These are phyloP conservation scores for Tetramorium simillimum DNA, from an alignment of 1,140 invertebrate genomes.

Conservation along the genomic window DNA sequence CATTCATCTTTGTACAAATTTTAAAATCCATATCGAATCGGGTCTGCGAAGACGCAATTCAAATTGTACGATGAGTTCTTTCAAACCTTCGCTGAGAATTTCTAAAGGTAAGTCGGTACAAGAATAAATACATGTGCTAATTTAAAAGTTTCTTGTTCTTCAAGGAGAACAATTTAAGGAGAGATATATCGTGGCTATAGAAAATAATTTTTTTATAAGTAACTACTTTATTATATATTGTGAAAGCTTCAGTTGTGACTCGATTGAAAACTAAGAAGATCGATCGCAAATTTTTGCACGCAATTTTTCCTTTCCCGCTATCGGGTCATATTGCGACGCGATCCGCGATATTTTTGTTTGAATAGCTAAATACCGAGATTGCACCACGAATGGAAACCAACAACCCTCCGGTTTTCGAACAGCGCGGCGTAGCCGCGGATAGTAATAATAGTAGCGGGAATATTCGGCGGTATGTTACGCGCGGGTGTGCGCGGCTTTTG, in stretches of 20 bases:
- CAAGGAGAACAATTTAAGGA: not conserved
- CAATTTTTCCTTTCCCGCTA: not conserved
- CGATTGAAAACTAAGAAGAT: not conserved
- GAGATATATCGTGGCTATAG: not conserved
- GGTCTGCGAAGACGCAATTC: not conserved
- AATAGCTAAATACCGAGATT: conserved; percentile 45
- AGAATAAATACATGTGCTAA: not conserved
- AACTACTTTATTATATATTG: not conserved
- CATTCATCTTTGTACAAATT: conserved; percentile 26
- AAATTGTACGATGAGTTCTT: not conserved
- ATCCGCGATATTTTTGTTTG: conserved; percentile 39
- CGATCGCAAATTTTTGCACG: conserved; percentile 37
- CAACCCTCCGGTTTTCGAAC: conserved; percentile 6
- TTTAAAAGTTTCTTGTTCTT: not conserved
- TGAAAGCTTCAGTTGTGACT: not conserved
- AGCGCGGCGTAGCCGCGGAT: conserved; percentile 22
- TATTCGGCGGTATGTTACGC: conserved; percentile 68
- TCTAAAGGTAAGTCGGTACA: not conserved
- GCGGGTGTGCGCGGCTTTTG: conserved; percentile 54
- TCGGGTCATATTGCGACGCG: not conserved
- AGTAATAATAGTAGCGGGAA: conserved; percentile 69
- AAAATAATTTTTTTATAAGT: not conserved
- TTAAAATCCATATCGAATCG: conserved; percentile 17
- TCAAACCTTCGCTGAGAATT: not conserved
- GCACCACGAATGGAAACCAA: conserved; percentile 6